Base-by-base conservation (phyloP, 2,888 invertebrate species). In the Enchytraeus crypticus region DNA sequence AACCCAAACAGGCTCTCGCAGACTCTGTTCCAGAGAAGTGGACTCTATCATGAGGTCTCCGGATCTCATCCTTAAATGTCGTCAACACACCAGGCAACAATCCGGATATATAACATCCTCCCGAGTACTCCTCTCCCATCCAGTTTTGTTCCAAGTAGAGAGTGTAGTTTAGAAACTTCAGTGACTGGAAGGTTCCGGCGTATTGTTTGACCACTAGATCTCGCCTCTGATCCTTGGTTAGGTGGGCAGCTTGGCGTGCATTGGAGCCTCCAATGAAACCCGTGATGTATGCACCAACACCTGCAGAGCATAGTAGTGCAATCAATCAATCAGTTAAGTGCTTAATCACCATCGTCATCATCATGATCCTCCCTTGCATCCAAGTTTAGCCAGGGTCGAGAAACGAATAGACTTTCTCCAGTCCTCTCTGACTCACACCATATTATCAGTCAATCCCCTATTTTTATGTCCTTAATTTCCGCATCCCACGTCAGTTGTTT, bases 241-340 rank as follows among this genome's bases (percentile, higher is more conserved):
- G 27, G 2, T 38, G 21, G 64, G 33, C 27, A 14, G 70, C 58
- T 30, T 64, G 61, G 21, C 72, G 65, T 11, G 72, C 72, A 55
- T 70, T 70, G 58, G 72, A 71, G 2, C 74, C 74, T 23, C 70
- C 55, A 38, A 76, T 70, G 59, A 76, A 76, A 18, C 77, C 78
- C 62, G 78, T 74, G 21, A 79, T 64, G 3, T 77, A 77, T 1
- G 78, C n/a, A n/a, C n/a, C n/a, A n/a, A n/a, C n/a, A n/a, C n/a
- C n/a, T n/a, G n/a, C n/a, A n/a, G n/a, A n/a, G n/a, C n/a, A n/a
- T n/a, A n/a, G n/a, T n/a, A n/a, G n/a, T n/a, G n/a, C n/a, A n/a
- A n/a, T n/a, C n/a, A n/a, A n/a, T n/a, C n/a, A n/a, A n/a, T n/a
- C n/a, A n/a, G n/a, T n/a, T n/a, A n/a, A n/a, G n/a, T n/a, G n/a